Evolutionary conservation across 2,113 vertebrate species (phyloP).

Genomic region (Callipepla californica): DNA sequence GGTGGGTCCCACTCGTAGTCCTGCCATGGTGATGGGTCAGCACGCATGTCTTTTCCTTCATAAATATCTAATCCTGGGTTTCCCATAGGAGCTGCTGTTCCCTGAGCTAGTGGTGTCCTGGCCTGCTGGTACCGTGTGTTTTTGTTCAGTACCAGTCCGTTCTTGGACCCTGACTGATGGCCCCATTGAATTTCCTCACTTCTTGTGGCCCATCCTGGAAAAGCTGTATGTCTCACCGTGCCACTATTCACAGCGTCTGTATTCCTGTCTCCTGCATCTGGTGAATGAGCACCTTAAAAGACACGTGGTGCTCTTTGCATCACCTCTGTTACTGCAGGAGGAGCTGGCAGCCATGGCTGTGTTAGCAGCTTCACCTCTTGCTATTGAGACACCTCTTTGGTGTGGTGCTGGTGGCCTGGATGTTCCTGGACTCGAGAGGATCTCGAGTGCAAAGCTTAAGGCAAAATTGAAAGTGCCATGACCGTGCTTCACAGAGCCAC

Average conservation of each 20-base stretch:
- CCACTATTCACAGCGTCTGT: not conserved
- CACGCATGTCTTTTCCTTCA: not conserved
- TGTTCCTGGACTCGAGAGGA: not conserved
- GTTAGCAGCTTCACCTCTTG: not conserved
- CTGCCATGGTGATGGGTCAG: not conserved
- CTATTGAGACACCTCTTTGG: too few relatives aligned
- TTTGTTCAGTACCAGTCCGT: not conserved
- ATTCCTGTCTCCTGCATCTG: not conserved
- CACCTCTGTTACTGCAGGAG: not conserved
- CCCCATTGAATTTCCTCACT: not conserved
- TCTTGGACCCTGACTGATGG: too few relatives aligned
- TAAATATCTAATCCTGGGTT: not conserved
- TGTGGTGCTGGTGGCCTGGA: not conserved
- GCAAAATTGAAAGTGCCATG: not conserved
- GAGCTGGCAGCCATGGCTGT: not conserved
- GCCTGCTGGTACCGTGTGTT: not conserved
- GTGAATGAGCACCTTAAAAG: not conserved
- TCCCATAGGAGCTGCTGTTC: not conserved
- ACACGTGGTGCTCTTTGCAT: not conserved
- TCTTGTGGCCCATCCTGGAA: not conserved
- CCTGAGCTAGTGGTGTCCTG: not conserved
- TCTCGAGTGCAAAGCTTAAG: not conserved
- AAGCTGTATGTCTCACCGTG: accelerated
- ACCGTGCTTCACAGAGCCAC: too few relatives aligned
- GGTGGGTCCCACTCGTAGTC: not conserved